Evolutionary conservation across 2,797 vertebrate genomes (phyloP).

Genomic region (Limnodromus scolopaceus): DNA sequence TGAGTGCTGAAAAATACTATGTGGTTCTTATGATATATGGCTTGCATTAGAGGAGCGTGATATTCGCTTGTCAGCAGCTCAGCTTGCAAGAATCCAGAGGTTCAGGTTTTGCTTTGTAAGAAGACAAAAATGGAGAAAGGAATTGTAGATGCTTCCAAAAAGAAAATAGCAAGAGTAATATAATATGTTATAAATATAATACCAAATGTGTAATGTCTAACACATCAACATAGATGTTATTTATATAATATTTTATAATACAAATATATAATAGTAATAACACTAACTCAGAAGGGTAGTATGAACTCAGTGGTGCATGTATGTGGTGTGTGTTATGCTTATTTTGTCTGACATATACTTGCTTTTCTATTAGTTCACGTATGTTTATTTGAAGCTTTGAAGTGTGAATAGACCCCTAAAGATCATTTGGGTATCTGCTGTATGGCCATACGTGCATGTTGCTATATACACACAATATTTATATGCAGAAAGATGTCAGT

Average conservation of each 20-base stretch:
- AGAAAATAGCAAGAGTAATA: not conserved
- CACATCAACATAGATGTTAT: not conserved
- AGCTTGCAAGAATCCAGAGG: not conserved
- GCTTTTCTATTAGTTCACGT: not conserved
- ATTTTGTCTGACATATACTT: not conserved
- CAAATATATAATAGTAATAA: not conserved
- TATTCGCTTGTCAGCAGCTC: not conserved
- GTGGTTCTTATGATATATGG: not conserved
- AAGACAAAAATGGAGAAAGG: not conserved
- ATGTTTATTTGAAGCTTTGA: not conserved
- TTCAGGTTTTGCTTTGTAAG: not conserved
- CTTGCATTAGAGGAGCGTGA: not conserved
- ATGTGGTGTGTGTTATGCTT: not conserved
- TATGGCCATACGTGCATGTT: not conserved
- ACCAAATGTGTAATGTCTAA: not conserved
- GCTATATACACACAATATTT: not conserved
- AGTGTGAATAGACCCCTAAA: not conserved
- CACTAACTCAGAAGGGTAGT: rapidly evolving
- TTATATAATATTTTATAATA: not conserved
- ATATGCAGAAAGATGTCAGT: not conserved
- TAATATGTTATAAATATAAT: not conserved
- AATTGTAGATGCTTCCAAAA: not conserved
- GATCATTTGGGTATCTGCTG: not conserved
- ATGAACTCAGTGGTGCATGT: not conserved
- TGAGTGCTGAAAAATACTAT: not conserved